phyloP scores from a whole-genome alignment of 2,797 vertebrate species.

The Hipposideros larvatus region DNA sequence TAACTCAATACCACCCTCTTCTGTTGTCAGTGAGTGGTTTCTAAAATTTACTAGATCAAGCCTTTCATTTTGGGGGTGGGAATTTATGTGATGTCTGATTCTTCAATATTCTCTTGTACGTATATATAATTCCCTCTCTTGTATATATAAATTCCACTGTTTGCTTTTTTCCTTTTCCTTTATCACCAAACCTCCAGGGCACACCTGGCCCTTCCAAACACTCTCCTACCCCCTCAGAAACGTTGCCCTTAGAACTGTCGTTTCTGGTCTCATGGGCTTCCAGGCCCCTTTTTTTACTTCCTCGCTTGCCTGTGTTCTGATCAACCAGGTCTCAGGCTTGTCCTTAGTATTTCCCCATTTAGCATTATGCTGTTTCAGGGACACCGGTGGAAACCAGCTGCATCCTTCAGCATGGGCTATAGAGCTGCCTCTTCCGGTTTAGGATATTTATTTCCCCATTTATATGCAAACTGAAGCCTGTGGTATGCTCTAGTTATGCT shows the following conservation, averaged over 20 bases:
- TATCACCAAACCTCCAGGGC: background rate
- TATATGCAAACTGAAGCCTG: background rate
- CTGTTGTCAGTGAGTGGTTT: background rate
- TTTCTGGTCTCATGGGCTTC: background rate
- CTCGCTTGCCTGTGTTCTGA: background rate
- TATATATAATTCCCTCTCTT: background rate
- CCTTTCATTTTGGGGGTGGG: background rate
- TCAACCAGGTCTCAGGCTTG: background rate
- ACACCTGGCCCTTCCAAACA: background rate
- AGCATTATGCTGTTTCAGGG: background rate
- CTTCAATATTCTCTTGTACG: background rate
- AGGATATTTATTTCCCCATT: slow-evolving; percentile 8
- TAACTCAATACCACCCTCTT: slow-evolving; percentile 47
- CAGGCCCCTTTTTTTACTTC: background rate
- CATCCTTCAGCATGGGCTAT: background rate
- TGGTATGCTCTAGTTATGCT: background rate
- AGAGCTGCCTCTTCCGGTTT: background rate
- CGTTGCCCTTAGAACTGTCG: background rate
- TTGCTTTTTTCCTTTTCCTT: slow-evolving; percentile 31
- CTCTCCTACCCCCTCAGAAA: background rate
- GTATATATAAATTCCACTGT: background rate
- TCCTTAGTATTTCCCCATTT: background rate
- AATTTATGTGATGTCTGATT: background rate
- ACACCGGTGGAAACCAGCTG: background rate
- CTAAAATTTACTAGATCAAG: background rate